Percentiles rank a stretch among this genome's conserved stretches.
Evolutionary conservation across 2,888 invertebrate genomes (phyloP).

Genomic region (Colletes collaris): DNA sequence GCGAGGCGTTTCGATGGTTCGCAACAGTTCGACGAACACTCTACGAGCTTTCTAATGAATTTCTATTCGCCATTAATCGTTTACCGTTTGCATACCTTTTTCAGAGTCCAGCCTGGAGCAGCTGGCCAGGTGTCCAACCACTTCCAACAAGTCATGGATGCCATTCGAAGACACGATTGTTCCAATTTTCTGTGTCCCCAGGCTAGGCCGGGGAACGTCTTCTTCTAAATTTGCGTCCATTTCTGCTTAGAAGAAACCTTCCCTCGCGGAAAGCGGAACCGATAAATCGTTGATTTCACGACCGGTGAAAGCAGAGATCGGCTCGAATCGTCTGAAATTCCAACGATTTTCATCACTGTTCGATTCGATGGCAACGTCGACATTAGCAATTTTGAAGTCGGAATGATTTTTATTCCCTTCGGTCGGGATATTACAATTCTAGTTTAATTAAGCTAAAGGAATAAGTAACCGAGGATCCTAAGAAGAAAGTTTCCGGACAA

Average conservation of each 20-base stretch:
- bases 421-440: not conserved
- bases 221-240: slow-evolving; percentile 49
- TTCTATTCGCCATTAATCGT: slow-evolving; percentile 46
- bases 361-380: slow-evolving; percentile 6
- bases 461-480: not conserved
- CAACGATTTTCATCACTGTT: not conserved
- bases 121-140: slow-evolving; percentile 87
- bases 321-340: not conserved
- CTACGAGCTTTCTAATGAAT: slow-evolving; percentile 53
- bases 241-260: not conserved
- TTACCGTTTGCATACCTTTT: slow-evolving; percentile 52
- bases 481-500: not conserved
- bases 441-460: not conserved
- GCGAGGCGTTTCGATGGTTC: slow-evolving; percentile 9
- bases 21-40: too few species aligned
- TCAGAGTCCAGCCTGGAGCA: slow-evolving; percentile 87
- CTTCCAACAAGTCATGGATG: slow-evolving; percentile 90
- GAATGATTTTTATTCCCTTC: not conserved
- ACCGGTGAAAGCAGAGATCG: slow-evolving; percentile 39
- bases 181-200: slow-evolving; percentile 86
- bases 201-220: slow-evolving; percentile 75
- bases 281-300: slow-evolving; percentile 39
- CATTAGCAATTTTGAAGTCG: too few species aligned
- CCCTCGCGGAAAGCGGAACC: slow-evolving; percentile 34
- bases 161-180: slow-evolving; percentile 89